Evolutionary conservation across 2,888 invertebrate species (phyloP).

Genomic region (Apoda limacodes): DNA sequence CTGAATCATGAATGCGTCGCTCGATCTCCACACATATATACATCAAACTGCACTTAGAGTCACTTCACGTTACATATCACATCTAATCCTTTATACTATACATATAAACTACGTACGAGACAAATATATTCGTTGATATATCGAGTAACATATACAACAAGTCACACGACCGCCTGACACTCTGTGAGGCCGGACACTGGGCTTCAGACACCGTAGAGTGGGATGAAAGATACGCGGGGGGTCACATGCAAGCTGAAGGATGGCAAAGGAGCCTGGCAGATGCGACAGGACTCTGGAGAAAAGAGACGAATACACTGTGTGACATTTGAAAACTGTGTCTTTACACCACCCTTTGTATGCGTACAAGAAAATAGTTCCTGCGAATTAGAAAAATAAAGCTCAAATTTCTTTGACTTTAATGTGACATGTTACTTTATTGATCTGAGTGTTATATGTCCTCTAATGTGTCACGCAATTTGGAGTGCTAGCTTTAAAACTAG

Average conservation of each 20-base stretch:
- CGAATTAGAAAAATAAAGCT: constrained; percentile 13
- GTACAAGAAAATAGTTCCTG: constrained; percentile 22
- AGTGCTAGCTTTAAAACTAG: constrained; percentile 47
- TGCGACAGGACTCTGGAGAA: constrained; percentile 67
- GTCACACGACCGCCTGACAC: constrained; percentile 58
- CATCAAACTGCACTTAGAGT: constrained; percentile 47
- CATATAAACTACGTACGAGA: constrained; percentile 37
- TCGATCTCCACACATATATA: constrained; percentile 44
- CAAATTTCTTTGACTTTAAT: constrained; percentile 16
- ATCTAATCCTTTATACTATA: constrained; percentile 42
- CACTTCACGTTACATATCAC: constrained; percentile 66
- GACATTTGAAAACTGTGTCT: constrained; percentile 70
- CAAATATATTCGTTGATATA: constrained; percentile 38
- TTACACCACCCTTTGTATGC: constrained; percentile 43
- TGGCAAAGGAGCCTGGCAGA: constrained; percentile 64
- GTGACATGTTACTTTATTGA: constrained; percentile 31
- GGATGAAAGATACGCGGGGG: constrained; percentile 65
- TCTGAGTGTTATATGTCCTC: constrained; percentile 44
- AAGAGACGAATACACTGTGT: constrained; percentile 67
- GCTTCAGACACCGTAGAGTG: constrained; percentile 54
- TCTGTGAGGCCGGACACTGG: constrained; percentile 64
- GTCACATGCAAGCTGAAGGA: constrained; percentile 60
- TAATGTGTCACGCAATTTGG: constrained; percentile 63
- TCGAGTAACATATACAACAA: constrained; percentile 19
- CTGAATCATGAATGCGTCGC: constrained; percentile 64